Base-by-base conservation (phyloP, 2,888 invertebrate species). In the Parthenolecanium corni region DNA sequence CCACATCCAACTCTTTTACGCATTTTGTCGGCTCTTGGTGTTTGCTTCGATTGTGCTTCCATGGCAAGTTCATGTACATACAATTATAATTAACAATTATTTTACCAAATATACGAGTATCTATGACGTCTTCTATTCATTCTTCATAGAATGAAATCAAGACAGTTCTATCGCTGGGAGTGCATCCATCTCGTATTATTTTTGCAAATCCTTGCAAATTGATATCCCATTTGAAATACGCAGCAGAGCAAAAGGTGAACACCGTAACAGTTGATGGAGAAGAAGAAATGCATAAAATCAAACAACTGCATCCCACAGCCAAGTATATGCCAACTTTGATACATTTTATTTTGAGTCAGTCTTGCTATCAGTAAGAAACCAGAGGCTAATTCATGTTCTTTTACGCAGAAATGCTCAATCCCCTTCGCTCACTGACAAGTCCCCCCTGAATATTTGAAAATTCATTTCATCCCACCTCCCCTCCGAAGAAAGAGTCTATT, bases 151-250 rank as follows among this genome's bases (percentile, higher is more conserved):
- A 76, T 65, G 95, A 96, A 77, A 90, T 96, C 66, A 84, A 86
- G 71, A 86, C 87, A 71, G 82, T 92, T 69, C 73, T 89, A 67
- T 78, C 79, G 11, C 73, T 89, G 67, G 89, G 89, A 31, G 86
- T 91, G 3, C 76, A 79, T 44, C 79, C 89, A 0, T 78, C 81
- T 71, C 84, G 88, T 69, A 93, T 96, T 68, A 90, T 96, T 71
- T 95, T 91, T 76, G 95, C 96, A 66, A 94, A 95, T 77, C 94
- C 95, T 0, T 92, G 93, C 69, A 95, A 95, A 76, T 89, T 90
- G 70, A 82, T 84, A 53, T 91, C 91, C 52, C 93, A 93, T 76
- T 84, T 96, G 72, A 83, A 85, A 53, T 85, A 87, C 76, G 90
- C 95, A 57, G 80, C 82, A 20, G 78, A 82, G 52, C 78, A 80